Evolutionary conservation across 1,140 invertebrate species (phyloP).

Genomic region (Philaenus spumarius): DNA sequence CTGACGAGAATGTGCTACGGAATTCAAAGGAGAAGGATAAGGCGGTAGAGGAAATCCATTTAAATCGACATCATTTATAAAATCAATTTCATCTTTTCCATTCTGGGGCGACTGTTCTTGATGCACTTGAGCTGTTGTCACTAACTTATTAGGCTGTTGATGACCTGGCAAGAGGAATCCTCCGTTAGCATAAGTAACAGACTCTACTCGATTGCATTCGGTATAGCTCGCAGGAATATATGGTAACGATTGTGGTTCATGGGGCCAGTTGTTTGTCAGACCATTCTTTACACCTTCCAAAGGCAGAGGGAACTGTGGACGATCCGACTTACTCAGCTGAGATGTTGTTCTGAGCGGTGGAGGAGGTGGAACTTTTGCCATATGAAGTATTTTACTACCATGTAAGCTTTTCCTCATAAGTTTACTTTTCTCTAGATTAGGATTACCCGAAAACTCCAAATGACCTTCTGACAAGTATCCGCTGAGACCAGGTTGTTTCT

Average conservation of each 20-base stretch:
- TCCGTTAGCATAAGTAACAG: constrained; percentile 47
- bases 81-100: constrained; percentile 45
- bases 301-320: constrained; percentile 44
- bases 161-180: constrained; percentile 34
- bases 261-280: constrained; percentile 24
- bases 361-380: constrained; percentile 77
- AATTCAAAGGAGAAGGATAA: constrained; percentile 65
- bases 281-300: constrained; percentile 27
- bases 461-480: constrained; percentile 84
- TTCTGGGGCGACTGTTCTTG: constrained; percentile 55
- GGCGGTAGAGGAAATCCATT: constrained; percentile 55
- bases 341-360: constrained; percentile 81
- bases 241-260: constrained; percentile 57
- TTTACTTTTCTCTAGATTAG: constrained; percentile 76
- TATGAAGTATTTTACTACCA: constrained; percentile 60
- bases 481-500: constrained; percentile 53
- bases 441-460: constrained; percentile 69
- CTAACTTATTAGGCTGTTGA: constrained; percentile 47
- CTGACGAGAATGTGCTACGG: constrained; percentile 71
- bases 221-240: constrained; percentile 43
- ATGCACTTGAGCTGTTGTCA: constrained; percentile 74
- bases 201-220: constrained; percentile 38
- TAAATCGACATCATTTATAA: constrained; percentile 38
- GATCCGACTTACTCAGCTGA: constrained; percentile 53
- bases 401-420: constrained; percentile 86